Evolutionary conservation across 1,140 invertebrate species (phyloP).

Genomic region (Drosophila ercepeae): DNA sequence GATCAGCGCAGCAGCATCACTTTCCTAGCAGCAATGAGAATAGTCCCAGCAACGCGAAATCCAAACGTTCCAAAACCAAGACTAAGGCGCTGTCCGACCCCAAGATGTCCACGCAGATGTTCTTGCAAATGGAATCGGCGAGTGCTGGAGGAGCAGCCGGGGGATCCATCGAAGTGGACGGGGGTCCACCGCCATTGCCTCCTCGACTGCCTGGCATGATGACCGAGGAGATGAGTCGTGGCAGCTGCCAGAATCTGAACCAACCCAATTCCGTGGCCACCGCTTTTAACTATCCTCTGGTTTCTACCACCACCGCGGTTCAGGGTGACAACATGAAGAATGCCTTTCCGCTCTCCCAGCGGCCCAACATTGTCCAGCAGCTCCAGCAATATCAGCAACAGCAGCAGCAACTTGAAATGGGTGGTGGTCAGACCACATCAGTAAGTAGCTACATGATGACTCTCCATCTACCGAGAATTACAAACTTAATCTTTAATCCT

Average conservation of each 20-base stretch:
- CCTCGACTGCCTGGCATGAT: conserved; percentile 78
- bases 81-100: conserved; percentile 82
- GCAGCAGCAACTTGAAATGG: conserved; percentile 51
- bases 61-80: conserved; percentile 78
- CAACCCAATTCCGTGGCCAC: conserved; percentile 83
- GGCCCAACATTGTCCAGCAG: conserved; percentile 85
- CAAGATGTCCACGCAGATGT: conserved; percentile 84
- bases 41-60: conserved; percentile 44
- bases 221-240: conserved; percentile 68
- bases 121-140: conserved; percentile 81
- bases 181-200: conserved; percentile 78
- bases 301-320: conserved; percentile 79
- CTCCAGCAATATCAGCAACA: conserved; percentile 82
- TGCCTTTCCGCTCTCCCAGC: conserved; percentile 84
- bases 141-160: conserved; percentile 17
- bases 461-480: conserved; percentile 3
- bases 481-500: not conserved
- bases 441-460: conserved; percentile 56
- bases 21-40: conserved; percentile 33
- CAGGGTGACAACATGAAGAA: conserved; percentile 80
- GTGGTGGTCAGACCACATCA: conserved; percentile 55
- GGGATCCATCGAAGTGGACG: conserved; percentile 52
- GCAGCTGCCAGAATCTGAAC: conserved; percentile 73
- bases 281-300: conserved; percentile 83
- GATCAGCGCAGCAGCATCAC: conserved; percentile 33